Conservation (phyloP, 2,888 invertebrate genomes). For the Thera obeliscata region DNA sequence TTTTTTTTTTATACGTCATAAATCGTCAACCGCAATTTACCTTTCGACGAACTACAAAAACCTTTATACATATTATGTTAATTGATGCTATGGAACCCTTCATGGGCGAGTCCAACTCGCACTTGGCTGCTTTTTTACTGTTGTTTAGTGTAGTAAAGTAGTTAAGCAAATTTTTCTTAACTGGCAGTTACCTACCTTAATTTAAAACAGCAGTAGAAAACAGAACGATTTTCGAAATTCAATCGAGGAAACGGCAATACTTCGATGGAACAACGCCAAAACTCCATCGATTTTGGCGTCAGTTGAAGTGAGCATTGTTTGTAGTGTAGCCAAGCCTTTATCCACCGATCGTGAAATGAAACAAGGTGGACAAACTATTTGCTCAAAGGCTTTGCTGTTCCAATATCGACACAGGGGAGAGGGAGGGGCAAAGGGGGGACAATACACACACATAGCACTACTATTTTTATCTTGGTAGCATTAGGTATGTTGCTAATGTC, state of each 20-base stretch:
- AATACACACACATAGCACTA: background rate
- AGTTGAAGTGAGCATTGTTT: slow-evolving; percentile 20
- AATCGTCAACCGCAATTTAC: no score
- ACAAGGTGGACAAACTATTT: slow-evolving; percentile 13
- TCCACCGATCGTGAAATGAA: slow-evolving; percentile 9
- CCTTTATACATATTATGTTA: no score
- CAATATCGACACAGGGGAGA: background rate
- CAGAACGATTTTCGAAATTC: slow-evolving; percentile 5
- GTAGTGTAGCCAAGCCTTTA: slow-evolving; percentile 19
- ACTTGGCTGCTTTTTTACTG: no score
- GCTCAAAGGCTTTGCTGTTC: background rate
- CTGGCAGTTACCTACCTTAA: no score
- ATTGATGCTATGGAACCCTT: no score
- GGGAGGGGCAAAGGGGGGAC: background rate
- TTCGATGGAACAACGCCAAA: slow-evolving; percentile 37
- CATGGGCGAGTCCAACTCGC: no score
- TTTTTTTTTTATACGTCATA: no score
- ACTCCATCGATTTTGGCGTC: slow-evolving; percentile 35
- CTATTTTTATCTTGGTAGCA: background rate
- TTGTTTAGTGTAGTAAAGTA: no score
- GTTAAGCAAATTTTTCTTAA: no score
- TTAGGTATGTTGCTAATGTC: no score
- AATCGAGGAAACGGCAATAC: slow-evolving; percentile 24
- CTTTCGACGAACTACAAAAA: no score
- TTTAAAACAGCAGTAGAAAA: background rate